These are phyloP conservation scores for Trissolcus basalis DNA, from an alignment of 1,140 invertebrate genomes.

Conservation along the genomic window DNA sequence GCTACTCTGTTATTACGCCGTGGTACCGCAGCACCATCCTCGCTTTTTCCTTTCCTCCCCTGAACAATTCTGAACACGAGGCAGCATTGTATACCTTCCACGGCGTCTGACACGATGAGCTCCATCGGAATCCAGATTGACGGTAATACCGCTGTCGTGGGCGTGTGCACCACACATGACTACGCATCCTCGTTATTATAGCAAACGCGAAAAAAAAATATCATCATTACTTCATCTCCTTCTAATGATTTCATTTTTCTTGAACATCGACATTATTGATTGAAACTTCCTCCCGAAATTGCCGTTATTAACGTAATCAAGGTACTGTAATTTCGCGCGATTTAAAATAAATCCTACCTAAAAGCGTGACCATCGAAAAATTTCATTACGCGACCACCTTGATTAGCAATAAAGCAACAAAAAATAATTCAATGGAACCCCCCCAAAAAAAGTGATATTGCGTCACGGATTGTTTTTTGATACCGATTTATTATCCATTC, in stretches of 20 bases:
- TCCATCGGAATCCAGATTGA: conserved; percentile 49
- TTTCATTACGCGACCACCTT: conserved; percentile 23
- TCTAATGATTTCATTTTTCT: conserved; percentile 45
- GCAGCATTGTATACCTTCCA: conserved; percentile 41
- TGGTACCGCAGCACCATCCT: conserved; percentile 73
- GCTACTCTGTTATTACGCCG: conserved; percentile 74
- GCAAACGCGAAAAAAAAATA: conserved; percentile 48
- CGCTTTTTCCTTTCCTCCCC: conserved; percentile 52
- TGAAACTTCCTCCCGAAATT: conserved; percentile 30
- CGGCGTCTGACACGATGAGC: conserved; percentile 37
- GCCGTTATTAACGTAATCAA: conserved; percentile 39
- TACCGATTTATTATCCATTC: too few relatives aligned
- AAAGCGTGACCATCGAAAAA: conserved; percentile 25
- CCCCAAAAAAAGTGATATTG: too few relatives aligned
- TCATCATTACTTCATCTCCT: conserved; percentile 41
- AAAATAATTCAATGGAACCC: too few relatives aligned
- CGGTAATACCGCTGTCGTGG: conserved; percentile 55
- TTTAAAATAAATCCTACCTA: conserved; percentile 10
- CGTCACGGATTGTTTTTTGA: too few relatives aligned
- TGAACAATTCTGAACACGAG: conserved; percentile 27
- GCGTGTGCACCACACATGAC: conserved; percentile 33
- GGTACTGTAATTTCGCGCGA: conserved; percentile 20
- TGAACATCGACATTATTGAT: conserved; percentile 41
- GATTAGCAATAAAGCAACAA: background rate
- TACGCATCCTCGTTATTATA: conserved; percentile 38